Base-by-base conservation (phyloP, 2,113 vertebrate genomes). In the Aptenodytes forsteri region DNA sequence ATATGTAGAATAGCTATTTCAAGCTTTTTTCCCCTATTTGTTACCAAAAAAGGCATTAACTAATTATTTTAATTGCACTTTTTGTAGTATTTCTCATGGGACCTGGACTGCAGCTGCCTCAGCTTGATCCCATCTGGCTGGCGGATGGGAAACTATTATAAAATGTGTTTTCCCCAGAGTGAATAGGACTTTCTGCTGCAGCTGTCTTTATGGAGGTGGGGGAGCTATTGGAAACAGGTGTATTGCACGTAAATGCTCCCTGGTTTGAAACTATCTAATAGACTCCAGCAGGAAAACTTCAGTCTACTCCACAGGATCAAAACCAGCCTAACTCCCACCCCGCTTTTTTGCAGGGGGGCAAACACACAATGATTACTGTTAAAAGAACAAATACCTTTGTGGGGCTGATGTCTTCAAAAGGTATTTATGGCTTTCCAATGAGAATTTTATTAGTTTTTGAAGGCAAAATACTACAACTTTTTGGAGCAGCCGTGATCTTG, bases 41-140 rank as follows among this genome's bases (percentile, higher is more conserved):
- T 90, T 54, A 87, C 71, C n/a, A 46, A 83, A 95, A 97, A 96
- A 95, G 55, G 78, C 91, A 97, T 83, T 94, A 91, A 96, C 84
- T 96, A 95, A 96, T 96, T 95, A 85, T 90, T 96, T 97, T 97
- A 96, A 97, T 97, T 88, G 95, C 76, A 94, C 65, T 80, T 95
- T 95, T 83, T 96, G 84, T 93, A 90, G 46, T 62, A 66, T 91
- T 94, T 70, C 95, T 87, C 82, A 8, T 22, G 84, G 71, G 96
- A 87, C 71, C 42, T 66, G 66, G 75, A 62, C 49, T 86, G 84
- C 94, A 97, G 89, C 94, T 97, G 96, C 87, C 67, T 96, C 89
- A 90, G 82, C 64, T 66, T 78, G 49, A 88, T 93, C 91, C 81
- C 89, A 94, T 96, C 94, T 96, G 95, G 70, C 81, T 95, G 77